These are phyloP conservation scores for Leptinotarsa rubiginosa DNA, from an alignment of 2,888 invertebrate species.

Conservation along the genomic window DNA sequence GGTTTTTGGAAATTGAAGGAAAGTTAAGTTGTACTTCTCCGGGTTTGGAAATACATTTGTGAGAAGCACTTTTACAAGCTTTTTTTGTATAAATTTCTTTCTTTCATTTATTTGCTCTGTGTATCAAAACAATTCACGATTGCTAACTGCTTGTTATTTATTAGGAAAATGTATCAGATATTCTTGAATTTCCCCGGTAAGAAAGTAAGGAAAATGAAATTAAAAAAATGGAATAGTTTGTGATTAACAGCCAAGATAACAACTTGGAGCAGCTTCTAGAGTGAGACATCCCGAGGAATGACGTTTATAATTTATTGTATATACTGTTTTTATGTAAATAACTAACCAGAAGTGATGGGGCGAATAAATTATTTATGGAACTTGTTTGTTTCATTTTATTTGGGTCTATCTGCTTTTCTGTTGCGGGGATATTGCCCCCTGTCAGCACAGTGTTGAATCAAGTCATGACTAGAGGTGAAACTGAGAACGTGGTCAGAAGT, in stretches of 20 bases:
- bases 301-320: slow-evolving; percentile 41
- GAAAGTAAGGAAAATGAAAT: slow-evolving; percentile 49
- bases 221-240: slow-evolving; percentile 50
- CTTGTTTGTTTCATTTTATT: slow-evolving; percentile 9
- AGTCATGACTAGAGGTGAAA: too few relatives aligned
- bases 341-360: neutral
- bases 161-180: slow-evolving; percentile 49
- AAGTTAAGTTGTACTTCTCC: neutral
- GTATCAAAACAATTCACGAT: neutral
- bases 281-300: slow-evolving; percentile 33
- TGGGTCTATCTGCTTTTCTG: too few relatives aligned
- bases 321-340: slow-evolving; percentile 41
- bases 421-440: too few relatives aligned
- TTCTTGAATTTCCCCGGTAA: slow-evolving; percentile 48
- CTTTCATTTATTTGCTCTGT: neutral
- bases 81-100: neutral
- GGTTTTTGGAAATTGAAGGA: neutral
- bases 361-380: slow-evolving; percentile 16
- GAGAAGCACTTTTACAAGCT: too few relatives aligned
- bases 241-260: slow-evolving; percentile 40
- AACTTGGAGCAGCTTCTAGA: slow-evolving; percentile 43
- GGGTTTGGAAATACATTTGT: too few relatives aligned
- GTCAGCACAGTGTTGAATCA: too few relatives aligned
- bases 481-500: too few relatives aligned
- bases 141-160: slow-evolving; percentile 47